Percentiles rank a stretch among this genome's conserved stretches.
Conservation (phyloP, 2,888 invertebrate species). For the Limulus polyphemus region DNA sequence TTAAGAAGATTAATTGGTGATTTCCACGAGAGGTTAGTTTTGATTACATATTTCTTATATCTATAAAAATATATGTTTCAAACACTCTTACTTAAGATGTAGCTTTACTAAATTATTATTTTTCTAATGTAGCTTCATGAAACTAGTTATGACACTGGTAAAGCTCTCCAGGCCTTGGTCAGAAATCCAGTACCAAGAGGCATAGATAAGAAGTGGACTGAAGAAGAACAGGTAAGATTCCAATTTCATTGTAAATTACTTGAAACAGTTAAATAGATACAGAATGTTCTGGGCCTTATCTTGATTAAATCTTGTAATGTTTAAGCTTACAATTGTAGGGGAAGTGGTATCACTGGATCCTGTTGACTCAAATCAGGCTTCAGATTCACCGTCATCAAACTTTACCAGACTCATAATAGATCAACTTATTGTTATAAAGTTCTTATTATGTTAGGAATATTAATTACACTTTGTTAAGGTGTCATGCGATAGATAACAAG, state of each 20-base stretch:
- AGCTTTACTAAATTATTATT: conserved; percentile 6
- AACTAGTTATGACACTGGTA: conserved; percentile 90
- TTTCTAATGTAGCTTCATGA: conserved; percentile 61
- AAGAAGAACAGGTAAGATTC: conserved; percentile 69
- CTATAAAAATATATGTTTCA: too few species aligned
- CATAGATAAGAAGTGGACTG: conserved; percentile 95
- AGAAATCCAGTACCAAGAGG: conserved; percentile 95
- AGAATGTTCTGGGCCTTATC: not conserved
- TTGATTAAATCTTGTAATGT: not conserved
- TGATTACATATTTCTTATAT: not conserved
- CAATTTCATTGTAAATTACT: not conserved
- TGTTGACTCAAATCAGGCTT: too few species aligned
- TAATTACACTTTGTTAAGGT: too few species aligned
- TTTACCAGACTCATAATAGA: too few species aligned
- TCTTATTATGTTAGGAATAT: too few species aligned
- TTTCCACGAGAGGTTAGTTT: not conserved
- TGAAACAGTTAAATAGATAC: not conserved
- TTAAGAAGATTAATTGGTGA: not conserved
- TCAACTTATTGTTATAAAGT: too few species aligned
- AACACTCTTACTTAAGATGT: not conserved
- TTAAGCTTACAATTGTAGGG: too few species aligned
- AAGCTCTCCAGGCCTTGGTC: conserved; percentile 88
- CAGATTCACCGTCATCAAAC: too few species aligned
- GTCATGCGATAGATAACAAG: too few species aligned
- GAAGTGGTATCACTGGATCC: too few species aligned